Evolutionary conservation across 2,113 vertebrate species (phyloP).

Genomic region (Amphilophus citrinellus): DNA sequence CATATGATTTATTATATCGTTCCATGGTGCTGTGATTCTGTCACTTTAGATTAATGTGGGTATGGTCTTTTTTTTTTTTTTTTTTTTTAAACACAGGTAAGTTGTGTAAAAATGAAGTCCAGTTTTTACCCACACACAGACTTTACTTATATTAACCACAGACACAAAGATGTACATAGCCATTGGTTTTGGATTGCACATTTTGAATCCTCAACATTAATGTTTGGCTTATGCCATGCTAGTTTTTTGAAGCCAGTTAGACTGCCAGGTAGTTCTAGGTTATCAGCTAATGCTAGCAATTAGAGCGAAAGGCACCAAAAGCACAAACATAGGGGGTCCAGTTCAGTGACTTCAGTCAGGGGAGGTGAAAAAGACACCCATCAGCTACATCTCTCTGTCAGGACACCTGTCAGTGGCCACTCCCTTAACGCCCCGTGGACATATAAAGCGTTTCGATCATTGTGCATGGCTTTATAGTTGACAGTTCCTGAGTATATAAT

Average conservation of each 20-base stretch:
- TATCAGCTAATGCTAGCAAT: background rate
- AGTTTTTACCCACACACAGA: background rate
- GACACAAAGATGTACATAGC: too few relatives aligned
- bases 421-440: too few relatives aligned
- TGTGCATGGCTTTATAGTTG: too few relatives aligned
- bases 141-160: background rate
- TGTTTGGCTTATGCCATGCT: background rate
- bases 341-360: too few relatives aligned
- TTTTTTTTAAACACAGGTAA: background rate
- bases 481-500: too few relatives aligned
- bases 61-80: background rate
- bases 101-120: background rate
- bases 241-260: background rate
- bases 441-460: too few relatives aligned
- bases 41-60: conserved; percentile 21
- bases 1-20: conserved; percentile 51
- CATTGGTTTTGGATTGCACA: too few relatives aligned
- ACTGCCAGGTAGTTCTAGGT: background rate
- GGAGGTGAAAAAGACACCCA: too few relatives aligned
- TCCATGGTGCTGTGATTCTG: background rate
- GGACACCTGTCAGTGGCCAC: too few relatives aligned
- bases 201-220: background rate
- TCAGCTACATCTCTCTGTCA: too few relatives aligned
- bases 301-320: background rate
- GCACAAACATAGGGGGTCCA: too few relatives aligned